Base-by-base conservation (phyloP, 2,797 vertebrate species). In the Hypotaenidia philippensis region DNA sequence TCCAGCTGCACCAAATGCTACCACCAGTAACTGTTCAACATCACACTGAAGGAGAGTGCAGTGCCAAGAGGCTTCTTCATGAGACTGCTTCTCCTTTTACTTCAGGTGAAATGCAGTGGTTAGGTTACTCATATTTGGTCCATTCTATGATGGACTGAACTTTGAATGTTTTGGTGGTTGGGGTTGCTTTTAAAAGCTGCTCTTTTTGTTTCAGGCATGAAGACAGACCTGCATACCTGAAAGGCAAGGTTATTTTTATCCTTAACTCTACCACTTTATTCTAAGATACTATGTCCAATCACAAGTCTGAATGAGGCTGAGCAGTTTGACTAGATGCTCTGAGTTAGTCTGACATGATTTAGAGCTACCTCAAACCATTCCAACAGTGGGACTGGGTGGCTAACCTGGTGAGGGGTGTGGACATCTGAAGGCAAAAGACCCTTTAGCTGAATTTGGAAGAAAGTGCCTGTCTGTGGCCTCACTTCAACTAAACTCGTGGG, bases 31-130 rank as follows among this genome's bases (percentile, higher is more conserved):
- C 61, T 75, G 61, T 89, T 84, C 80, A 55, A 13, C 61, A 36
- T 74, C 72, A 56, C 61, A 10, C 0, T 83, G 23, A 47, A 82
- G 81, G 36, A 60, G 34, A 0, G 0, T 40, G 32, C 11, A 25
- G 8, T 44, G 32, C 69, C 72, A 69, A 57, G 61, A 40, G 52
- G 3, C 32, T 94, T 79, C 56, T 69, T 72, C 1, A 1, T 36
- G 45, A 59, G 32, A 61, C 13, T 72, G 22, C 23, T 56, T n/a
- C n/a, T 85, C 71, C 40, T 44, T 75, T 79, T 69, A 32, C 34
- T 88, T 77, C 5, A 49, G 60, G 52, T 59, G 64, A 86, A 83
- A 44, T 41, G 44, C 32, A 53, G 14, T 21, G 20, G 12, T 89
- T 59, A 59, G 23, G 31, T 64, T 31, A 84, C 7, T 2, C 1